Evolutionary conservation across 2,888 invertebrate genomes (phyloP).

Genomic region (Geophilus truncorum): DNA sequence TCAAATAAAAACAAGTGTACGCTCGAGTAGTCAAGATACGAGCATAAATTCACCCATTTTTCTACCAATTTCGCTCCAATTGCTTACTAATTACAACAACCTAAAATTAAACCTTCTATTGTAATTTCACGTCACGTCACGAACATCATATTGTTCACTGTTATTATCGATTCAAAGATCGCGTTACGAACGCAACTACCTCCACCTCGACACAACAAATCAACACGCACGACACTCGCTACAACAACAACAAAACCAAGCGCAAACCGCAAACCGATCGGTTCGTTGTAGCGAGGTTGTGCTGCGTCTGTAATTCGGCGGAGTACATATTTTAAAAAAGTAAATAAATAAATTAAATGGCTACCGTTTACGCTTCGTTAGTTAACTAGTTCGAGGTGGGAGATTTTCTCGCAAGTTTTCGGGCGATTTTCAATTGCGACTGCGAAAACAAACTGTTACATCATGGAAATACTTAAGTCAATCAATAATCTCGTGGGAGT

Average conservation of each 20-base stretch:
- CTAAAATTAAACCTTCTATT: constrained; percentile 5
- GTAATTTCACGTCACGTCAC: constrained; percentile 4
- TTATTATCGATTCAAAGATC: constrained; percentile 1
- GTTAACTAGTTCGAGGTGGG: not conserved
- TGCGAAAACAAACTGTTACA: not conserved
- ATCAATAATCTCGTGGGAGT: constrained; percentile 2
- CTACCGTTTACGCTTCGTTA: not conserved
- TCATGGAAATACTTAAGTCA: not conserved
- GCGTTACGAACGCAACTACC: constrained; percentile 10
- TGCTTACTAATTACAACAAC: constrained; percentile 10
- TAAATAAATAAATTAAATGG: not conserved
- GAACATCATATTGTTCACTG: not conserved
- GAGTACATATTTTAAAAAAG: not conserved
- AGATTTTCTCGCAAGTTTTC: not conserved
- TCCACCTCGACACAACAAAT: constrained; percentile 4
- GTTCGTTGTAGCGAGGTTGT: not conserved
- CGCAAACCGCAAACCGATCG: not conserved
- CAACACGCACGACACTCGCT: not conserved
- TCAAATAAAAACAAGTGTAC: too few relatives aligned
- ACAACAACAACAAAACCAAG: not conserved
- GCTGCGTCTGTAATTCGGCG: not conserved
- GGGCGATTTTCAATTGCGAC: not conserved
- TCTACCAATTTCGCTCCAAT: not conserved
- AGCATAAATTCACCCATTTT: not conserved
- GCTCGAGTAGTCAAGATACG: not conserved